Evolutionary conservation across 2,888 invertebrate species (phyloP), one percentile per base, ranked within the genome.

Genomic region (Drosophila ezoana): DNA sequence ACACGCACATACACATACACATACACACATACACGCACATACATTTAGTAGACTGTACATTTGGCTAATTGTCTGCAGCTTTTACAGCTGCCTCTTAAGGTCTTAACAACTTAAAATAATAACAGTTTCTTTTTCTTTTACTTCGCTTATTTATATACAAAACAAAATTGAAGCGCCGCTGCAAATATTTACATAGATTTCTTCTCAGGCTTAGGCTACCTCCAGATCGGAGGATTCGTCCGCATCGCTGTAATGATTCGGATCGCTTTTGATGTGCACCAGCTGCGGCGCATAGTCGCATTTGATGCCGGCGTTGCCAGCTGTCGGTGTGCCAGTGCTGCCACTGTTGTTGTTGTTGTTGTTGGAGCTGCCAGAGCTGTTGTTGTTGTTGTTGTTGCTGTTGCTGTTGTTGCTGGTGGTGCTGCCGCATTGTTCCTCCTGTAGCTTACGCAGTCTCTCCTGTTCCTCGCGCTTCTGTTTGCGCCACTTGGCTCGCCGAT

Each of bases 401-500:
- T 18, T 56, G 48, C 9, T 57, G 62, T 11, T 60, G 57, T 37
- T 66, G 69, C 43, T 76, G 63, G 81, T 79, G 47, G 76, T 86
- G 57, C 89, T 90, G 65, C 82, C 87, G 47, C 91, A 91, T 72
- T 96, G 94, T 91, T 97, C 97, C 92, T 97, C 95, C 90, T 97
- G 97, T 70, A 97, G 92, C 92, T 97, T 96, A 66, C 97, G 94
- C 81, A 97, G 93, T 66, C 97, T 93, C 92, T 97, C 96, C 92
- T 97, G 95, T 91, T 96, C 95, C 91, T 96, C 98, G 2, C 98
- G 95, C 91, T 98, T 98, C 91, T 98, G 98, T 90, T 98, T 98
- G 80, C 98, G 95, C 98, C 98, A 98, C 93, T 98, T 98, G 81
- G 98, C 98, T 40, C 98, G 94, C 18, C 98, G 95, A 92, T 98